Evolutionary conservation across 2,888 invertebrate species (phyloP).

Genomic region (Actias luna): DNA sequence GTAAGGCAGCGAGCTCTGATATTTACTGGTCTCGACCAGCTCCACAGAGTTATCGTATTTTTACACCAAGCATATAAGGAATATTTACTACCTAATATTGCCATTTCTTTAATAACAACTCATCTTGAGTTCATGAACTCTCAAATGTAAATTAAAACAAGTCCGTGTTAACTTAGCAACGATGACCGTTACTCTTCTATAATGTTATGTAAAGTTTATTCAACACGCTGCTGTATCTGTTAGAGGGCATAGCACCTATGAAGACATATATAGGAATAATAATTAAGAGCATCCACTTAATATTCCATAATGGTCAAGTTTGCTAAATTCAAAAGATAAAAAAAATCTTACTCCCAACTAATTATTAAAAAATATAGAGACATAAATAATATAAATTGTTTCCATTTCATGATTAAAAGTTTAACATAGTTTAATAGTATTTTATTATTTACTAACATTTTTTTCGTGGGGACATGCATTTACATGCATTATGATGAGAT

Average conservation of each 20-base stretch:
- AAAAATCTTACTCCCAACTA: neutral
- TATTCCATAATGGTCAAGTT: neutral
- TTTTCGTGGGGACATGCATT: no score
- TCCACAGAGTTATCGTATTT: no score
- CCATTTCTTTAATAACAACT: constrained; percentile 1
- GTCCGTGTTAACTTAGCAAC: neutral
- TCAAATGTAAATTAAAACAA: constrained; percentile 7
- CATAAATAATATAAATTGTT: neutral
- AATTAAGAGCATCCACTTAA: neutral
- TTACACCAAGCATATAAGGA: no score
- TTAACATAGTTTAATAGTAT: no score
- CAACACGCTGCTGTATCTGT: neutral
- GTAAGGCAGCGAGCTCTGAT: no score
- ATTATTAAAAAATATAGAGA: neutral
- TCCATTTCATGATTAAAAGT: no score
- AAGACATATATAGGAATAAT: constrained; percentile 1
- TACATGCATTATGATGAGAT: no score
- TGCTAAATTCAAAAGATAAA: neutral
- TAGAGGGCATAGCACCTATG: constrained; percentile 1
- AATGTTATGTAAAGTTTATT: constrained; percentile 12
- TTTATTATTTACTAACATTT: no score
- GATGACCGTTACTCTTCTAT: neutral
- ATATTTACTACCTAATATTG: neutral
- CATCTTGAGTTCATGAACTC: constrained; percentile 7
- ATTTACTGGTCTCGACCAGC: no score